Base-by-base conservation (phyloP, 2,888 invertebrate species). In the Ischnura elegans region DNA sequence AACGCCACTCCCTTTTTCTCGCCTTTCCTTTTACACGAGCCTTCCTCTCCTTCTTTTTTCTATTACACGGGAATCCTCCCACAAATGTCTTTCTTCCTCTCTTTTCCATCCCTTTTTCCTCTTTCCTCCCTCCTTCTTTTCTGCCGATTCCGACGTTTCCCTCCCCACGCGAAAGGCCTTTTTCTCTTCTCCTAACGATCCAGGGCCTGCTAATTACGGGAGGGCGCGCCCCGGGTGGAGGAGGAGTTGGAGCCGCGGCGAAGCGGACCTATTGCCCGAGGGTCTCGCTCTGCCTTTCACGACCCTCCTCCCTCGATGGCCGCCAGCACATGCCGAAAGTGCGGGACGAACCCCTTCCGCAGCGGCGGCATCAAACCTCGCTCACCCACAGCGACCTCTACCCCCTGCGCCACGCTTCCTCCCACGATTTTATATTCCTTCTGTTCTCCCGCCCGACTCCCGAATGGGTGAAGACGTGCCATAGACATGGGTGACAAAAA, bases 181-280 rank as follows among this genome's bases (percentile, higher is more conserved):
- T 87, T n/a, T n/a, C n/a, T 87, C 87, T 66, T 90, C 55, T 55
- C 87, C 87, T 87, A 90, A 90, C 90, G 90, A 90, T 90, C 90
- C 61, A 66, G 90, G 66, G 90, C 90, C 90, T 90, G 90, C 90
- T 90, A 90, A 90, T 90, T 90, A 90, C 87, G 87, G 87, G 87
- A 55, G 42, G 36, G 42, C 55, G 55, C 87, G 42, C 42, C 25
- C 19, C 45, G 36, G 13, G 45, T 47, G 47, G 51, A 51, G 51
- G 51, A 51, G 51, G 51, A 51, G 51, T 19, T 19, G 51, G 19
- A 51, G 51, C 61, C 43, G n/a, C 90, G 19, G 36, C 43, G 61
- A 55, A n/a, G 42, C 86, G 25, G 25, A 13, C 51, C 85, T 46
- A 76, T 36, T 25, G 46, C 43, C 86, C 55, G 36, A 42, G 55